Evolutionary conservation across 2,797 vertebrate species (phyloP).

Genomic region (Phylloscopus collybita): DNA sequence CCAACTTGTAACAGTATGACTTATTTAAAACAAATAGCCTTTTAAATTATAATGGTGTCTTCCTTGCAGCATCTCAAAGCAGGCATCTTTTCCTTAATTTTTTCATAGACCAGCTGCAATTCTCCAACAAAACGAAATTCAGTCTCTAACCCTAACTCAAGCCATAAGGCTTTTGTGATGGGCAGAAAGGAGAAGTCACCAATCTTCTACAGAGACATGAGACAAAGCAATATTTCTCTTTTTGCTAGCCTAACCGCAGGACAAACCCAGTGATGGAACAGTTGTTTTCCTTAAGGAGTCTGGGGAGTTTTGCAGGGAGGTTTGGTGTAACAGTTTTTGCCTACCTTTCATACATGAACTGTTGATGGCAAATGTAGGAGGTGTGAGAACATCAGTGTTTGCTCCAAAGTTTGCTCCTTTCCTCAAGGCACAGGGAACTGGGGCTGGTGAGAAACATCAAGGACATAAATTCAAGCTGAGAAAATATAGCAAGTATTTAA

Average conservation of each 20-base stretch:
- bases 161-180: background rate
- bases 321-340: background rate
- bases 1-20: background rate
- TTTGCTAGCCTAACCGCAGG: background rate
- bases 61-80: background rate
- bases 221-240: background rate
- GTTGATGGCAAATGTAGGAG: fast-evolving
- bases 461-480: background rate
- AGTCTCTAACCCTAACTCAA: background rate
- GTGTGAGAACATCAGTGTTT: background rate
- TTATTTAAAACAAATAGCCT: background rate
- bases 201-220: background rate
- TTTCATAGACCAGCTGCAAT: background rate
- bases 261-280: background rate
- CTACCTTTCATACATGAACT: background rate
- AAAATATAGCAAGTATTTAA: background rate
- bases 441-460: background rate
- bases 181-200: background rate
- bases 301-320: background rate
- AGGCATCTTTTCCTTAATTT: background rate
- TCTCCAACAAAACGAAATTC: background rate
- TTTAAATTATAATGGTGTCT: background rate
- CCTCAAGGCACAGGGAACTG: background rate
- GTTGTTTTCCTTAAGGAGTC: background rate
- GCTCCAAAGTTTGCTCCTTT: background rate